These are phyloP conservation scores for Brachynemurus nebulosus DNA, from an alignment of 2,888 invertebrate genomes.

Conservation along the genomic window DNA sequence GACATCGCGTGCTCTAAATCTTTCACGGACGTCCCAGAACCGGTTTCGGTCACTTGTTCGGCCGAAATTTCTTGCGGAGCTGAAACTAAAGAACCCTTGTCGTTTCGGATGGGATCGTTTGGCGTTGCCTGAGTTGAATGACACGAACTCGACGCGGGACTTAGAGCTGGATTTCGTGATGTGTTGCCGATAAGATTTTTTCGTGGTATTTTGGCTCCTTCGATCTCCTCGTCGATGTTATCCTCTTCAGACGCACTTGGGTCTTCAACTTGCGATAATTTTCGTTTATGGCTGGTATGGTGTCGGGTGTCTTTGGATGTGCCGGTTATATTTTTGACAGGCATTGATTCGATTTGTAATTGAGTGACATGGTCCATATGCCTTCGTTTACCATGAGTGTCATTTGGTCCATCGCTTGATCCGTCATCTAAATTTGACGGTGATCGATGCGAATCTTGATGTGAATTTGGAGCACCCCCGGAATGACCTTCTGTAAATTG, in stretches of 20 bases:
- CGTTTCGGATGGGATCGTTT: constrained; percentile 31
- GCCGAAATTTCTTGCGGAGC: constrained; percentile 33
- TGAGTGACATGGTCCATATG: constrained; percentile 37
- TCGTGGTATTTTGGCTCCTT: constrained; percentile 16
- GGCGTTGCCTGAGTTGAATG: constrained; percentile 42
- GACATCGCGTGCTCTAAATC: constrained; percentile 95
- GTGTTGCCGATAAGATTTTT: constrained; percentile 15
- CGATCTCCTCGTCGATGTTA: constrained; percentile 34
- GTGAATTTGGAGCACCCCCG: constrained; percentile 37
- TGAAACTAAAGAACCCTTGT: constrained; percentile 26
- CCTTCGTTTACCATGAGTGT: constrained; percentile 36
- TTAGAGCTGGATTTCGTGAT: constrained; percentile 34
- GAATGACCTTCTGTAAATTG: constrained; percentile 37
- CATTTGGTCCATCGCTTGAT: constrained; percentile 35
- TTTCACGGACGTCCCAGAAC: constrained; percentile 54
- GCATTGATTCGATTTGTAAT: constrained; percentile 29
- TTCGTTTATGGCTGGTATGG: constrained; percentile 45
- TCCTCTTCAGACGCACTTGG: constrained; percentile 36
- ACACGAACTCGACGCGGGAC: constrained; percentile 48
- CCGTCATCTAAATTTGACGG: constrained; percentile 34
- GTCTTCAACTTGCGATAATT: constrained; percentile 36
- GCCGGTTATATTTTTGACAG: constrained; percentile 9
- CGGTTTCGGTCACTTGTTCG: constrained; percentile 29
- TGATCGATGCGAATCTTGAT: constrained; percentile 33
- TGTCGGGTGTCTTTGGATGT: constrained; percentile 20